A percentile compares a stretch with the other conserved stretches of the same genome.
phyloP scores from a whole-genome alignment of 2,888 invertebrate species.

The Oscheius sp. region DNA sequence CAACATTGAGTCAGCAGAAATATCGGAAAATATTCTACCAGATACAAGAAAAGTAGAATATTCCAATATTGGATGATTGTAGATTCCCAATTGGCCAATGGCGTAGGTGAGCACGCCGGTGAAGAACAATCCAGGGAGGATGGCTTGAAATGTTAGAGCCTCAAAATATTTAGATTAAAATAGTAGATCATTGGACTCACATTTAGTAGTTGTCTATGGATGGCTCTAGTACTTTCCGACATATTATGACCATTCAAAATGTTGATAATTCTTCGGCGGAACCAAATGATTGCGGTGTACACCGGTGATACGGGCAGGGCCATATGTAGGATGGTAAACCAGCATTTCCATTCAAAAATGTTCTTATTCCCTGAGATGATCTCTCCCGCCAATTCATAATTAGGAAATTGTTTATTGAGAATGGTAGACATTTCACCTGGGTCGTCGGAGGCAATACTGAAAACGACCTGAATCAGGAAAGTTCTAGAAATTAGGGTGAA shows the following conservation, averaged over 20 bases:
- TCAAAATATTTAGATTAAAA: neutral
- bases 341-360: constrained; percentile 29
- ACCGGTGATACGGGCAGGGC: constrained; percentile 50
- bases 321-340: constrained; percentile 49
- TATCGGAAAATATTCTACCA: neutral
- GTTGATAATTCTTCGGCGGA: constrained; percentile 39
- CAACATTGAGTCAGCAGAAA: too few species aligned
- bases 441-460: neutral
- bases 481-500: too few species aligned
- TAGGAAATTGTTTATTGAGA: constrained; percentile 23
- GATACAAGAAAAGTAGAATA: neutral
- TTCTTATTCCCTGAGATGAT: constrained; percentile 33
- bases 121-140: constrained; percentile 41
- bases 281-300: constrained; percentile 44
- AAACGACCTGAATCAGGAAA: too few species aligned
- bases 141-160: constrained; percentile 33
- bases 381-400: constrained; percentile 40
- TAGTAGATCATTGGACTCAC: constrained; percentile 30
- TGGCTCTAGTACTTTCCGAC: constrained; percentile 41
- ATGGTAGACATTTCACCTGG: neutral
- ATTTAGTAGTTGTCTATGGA: constrained; percentile 46
- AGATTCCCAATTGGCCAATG: constrained; percentile 42
- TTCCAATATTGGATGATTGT: constrained; percentile 23
- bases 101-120: constrained; percentile 42
- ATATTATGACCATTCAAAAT: constrained; percentile 41